Percentiles rank a stretch among this genome's conserved stretches.
These are phyloP conservation scores for Procapra przewalskii DNA, from an alignment of 2,113 vertebrate genomes.

Conservation along the genomic window DNA sequence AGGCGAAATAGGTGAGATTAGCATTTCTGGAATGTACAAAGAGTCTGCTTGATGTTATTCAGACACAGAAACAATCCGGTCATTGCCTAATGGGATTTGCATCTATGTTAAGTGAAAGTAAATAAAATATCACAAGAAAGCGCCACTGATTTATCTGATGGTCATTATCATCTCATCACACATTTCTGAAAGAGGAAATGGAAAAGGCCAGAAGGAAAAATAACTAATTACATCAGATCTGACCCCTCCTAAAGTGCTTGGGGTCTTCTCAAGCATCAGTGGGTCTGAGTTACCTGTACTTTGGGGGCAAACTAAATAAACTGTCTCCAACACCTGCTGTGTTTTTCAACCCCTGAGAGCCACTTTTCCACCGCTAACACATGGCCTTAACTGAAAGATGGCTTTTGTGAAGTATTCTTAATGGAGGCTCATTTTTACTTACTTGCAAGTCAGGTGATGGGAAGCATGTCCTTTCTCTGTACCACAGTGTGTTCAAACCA, in stretches of 20 bases:
- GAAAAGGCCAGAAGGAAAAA: neutral
- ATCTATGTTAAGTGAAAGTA: conserved; percentile 28
- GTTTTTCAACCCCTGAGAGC: neutral
- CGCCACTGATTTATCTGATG: neutral
- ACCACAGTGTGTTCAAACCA: neutral
- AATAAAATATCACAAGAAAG: conserved; percentile 35
- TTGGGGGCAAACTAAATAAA: neutral
- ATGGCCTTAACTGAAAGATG: neutral
- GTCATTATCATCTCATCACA: neutral
- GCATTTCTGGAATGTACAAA: neutral
- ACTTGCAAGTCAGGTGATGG: neutral
- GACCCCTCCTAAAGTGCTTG: neutral
- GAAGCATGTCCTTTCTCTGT: neutral
- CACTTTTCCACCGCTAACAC: neutral
- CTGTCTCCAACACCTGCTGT: neutral
- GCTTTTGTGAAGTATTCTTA: neutral
- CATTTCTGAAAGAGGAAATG: neutral
- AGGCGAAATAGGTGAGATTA: neutral
- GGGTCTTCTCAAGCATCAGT: neutral
- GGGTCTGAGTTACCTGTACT: neutral
- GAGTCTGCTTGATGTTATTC: neutral
- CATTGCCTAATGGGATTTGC: neutral
- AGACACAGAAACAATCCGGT: neutral
- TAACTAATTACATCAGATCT: neutral
- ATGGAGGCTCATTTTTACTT: neutral